phyloP scores from a whole-genome alignment of 1,140 invertebrate species.

The Stegodyphus dumicola region DNA sequence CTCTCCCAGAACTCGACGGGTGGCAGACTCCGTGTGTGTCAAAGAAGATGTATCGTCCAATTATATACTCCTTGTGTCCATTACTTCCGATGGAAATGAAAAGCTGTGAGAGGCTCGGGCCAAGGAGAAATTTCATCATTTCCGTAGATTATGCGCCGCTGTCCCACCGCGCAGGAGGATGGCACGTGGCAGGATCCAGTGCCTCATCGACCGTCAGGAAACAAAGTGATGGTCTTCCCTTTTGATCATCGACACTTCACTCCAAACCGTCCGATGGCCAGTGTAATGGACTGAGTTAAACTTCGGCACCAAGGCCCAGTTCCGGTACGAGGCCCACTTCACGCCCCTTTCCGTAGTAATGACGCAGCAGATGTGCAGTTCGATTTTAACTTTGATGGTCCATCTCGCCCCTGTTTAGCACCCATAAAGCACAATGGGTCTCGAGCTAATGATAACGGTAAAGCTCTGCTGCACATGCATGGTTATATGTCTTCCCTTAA shows the following conservation, averaged over 20 bases:
- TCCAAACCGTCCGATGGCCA: neutral
- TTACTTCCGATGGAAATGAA: slow-evolving; percentile 45
- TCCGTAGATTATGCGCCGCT: slow-evolving; percentile 45
- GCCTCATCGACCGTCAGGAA: slow-evolving; percentile 35
- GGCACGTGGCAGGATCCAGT: slow-evolving; percentile 14
- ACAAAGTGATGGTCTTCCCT: slow-evolving; percentile 27
- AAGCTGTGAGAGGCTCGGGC: neutral
- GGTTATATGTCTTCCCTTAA: too few relatives aligned
- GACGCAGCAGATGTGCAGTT: slow-evolving; percentile 7
- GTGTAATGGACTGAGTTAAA: slow-evolving; percentile 37
- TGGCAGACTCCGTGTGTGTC: slow-evolving; percentile 29
- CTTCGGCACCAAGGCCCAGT: slow-evolving; percentile 3
- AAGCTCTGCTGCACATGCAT: too few relatives aligned
- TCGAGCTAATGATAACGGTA: neutral
- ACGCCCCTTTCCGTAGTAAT: slow-evolving; percentile 35
- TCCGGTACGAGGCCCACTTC: slow-evolving; percentile 17
- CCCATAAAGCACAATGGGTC: neutral
- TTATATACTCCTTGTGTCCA: slow-evolving; percentile 52
- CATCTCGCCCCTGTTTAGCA: neutral
- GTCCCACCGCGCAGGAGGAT: neutral
- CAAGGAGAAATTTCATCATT: slow-evolving; percentile 49
- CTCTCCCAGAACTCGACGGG: slow-evolving; percentile 9
- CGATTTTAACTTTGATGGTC: neutral
- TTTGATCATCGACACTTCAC: neutral
- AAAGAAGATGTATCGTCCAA: slow-evolving; percentile 54